Evolutionary conservation across 2,797 vertebrate genomes (phyloP), one percentile per base, ranked within the genome.

Genomic region (Rhinella marina): DNA sequence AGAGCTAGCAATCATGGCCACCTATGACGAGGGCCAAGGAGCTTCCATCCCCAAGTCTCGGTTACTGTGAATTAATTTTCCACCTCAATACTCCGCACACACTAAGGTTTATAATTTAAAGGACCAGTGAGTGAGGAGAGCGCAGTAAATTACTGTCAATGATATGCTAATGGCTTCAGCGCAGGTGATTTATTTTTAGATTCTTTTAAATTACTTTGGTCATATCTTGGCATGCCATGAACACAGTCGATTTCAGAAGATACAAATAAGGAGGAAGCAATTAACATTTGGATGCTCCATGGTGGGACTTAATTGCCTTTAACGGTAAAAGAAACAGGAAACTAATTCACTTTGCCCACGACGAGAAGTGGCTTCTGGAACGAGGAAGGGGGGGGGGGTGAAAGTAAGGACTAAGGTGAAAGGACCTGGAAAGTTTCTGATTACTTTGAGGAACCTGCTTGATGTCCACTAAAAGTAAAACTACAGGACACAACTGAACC

Each of bases 51-150:
- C 50, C 29, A 48, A 66, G 54, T 73, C n/a, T 82, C n/a, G 52
- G 68, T 61, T 80, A 87, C 75, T 27, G 61, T 54, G 87, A 73
- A 88, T 73, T 85, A 27, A 88, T 84, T 88, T 84, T 88, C 82
- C 87, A 88, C 81, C 41, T 66, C 75, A 48, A 68, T 70, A 52
- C 73, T 80, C 75, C 56, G 11, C 68, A 68, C 75, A 19, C 84
- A 61, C 59, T 66, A 27, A 52, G 85, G 66, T 68, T 78, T 68
- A 57, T 86, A 48, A 86, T 80, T 48, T 81, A 70, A 57, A 86
- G 62, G 64, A 50, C 19, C 75, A 70, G 41, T n/a, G 82, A 80
- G 32, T 77, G 72, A 64, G 32, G 11, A 52, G 84, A 11, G 48
- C 25, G 21, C 16, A 73, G 70, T 23, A 86, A 78, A 64, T 79